Evolutionary conservation across 1,140 invertebrate species (phyloP), one percentile per base, ranked within the genome.

Genomic region (Globodera ellingtonae): DNA sequence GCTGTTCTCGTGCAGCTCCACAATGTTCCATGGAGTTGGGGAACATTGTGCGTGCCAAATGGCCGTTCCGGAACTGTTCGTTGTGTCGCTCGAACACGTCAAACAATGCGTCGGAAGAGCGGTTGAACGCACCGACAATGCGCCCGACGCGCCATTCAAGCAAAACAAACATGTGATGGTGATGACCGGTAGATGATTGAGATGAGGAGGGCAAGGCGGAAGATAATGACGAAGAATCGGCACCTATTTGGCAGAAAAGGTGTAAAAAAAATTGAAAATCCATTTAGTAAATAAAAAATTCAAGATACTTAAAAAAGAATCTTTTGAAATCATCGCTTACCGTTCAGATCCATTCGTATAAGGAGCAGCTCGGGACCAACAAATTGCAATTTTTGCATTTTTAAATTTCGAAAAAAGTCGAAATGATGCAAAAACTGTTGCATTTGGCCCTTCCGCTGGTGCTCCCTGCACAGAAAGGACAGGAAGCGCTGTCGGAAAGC

Each of bases 1-100:
- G 75, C 9, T 86, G 81, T 76, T 79, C 52, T 46, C 72, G 72
- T 35, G 18, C 50, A 15, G 35, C 44, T 10, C 75, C 59, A 67
- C 83, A 85, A 62, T 84, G 77, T 24, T 84, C 84, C 84, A 86
- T 81, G n/a, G 83, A 83, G 6, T 62, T 84, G 18, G 83, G 83
- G 65, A 84, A 84, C 67, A 75, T 70, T 21, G 81, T 86, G 56
- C 46, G 50, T 21, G 21, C 46, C 0, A 69, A 46, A 21, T 46
- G 48, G 21, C 75, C 83, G 46, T 82, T 82, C 18, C 73, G 75
- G 46, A 72, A 48, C 6, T 62, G 44, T 56, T 84, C 83, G 0
- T 80, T 62, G 66, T 47, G 78, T 13, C 76, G 74, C 44, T 84
- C 84, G 69, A 83, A 86, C 35, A 67, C n/a, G 10, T 83, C 83